These are phyloP conservation scores for Monomorium pharaonis DNA, from an alignment of 1,140 invertebrate species.

Conservation along the genomic window DNA sequence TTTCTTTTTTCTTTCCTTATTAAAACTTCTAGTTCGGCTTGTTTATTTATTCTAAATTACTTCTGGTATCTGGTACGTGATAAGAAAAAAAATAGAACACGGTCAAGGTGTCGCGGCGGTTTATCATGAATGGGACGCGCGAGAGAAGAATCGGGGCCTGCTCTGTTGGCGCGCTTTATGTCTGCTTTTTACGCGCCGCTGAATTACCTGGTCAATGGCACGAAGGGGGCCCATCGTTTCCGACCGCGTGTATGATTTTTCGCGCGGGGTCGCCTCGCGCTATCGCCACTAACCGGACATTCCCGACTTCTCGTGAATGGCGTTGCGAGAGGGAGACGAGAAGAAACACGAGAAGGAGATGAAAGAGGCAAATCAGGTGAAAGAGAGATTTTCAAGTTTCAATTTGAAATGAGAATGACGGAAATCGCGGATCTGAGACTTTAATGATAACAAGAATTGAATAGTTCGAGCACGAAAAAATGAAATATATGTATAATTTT, in stretches of 20 bases:
- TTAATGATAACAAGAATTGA: neutral
- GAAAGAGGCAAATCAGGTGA: neutral
- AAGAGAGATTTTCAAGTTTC: slow-evolving; percentile 24
- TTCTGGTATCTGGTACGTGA: neutral
- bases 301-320: slow-evolving; percentile 47
- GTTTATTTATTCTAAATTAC: neutral
- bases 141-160: slow-evolving; percentile 21
- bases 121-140: slow-evolving; percentile 22
- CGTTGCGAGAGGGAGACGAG: neutral
- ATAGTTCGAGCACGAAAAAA: neutral
- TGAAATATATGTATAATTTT: neutral
- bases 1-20: no score
- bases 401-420: neutral
- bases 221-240: slow-evolving; percentile 68
- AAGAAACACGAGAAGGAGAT: neutral
- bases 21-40: neutral
- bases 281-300: slow-evolving; percentile 10
- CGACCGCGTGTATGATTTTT: slow-evolving; percentile 59
- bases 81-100: neutral
- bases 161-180: slow-evolving; percentile 46
- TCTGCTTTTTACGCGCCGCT: slow-evolving; percentile 78
- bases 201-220: slow-evolving; percentile 82
- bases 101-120: neutral
- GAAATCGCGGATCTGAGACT: neutral
- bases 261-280: neutral